Percentiles rank a stretch among this genome's conserved stretches.
These are phyloP conservation scores for Ametastegia equiseti DNA, from an alignment of 2,888 invertebrate genomes.

Conservation along the genomic window DNA sequence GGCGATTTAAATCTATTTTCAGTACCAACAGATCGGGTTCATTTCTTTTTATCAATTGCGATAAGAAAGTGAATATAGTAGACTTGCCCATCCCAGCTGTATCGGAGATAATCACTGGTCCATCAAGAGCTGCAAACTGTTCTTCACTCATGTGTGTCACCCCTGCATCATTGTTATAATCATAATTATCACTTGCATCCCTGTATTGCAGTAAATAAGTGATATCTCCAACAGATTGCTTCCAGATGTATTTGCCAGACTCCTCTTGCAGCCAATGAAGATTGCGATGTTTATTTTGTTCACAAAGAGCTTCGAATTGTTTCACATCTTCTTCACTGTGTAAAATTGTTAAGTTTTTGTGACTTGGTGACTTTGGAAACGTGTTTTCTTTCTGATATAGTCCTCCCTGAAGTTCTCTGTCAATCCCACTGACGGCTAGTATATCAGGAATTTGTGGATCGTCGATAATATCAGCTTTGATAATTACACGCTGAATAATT, in stretches of 20 bases:
- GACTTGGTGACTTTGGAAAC: too few relatives aligned
- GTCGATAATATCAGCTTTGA: not conserved
- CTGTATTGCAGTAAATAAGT: not conserved
- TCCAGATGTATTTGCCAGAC: not conserved
- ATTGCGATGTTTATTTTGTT: not conserved
- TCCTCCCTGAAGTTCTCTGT: not conserved
- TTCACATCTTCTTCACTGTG: too few relatives aligned
- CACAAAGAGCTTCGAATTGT: not conserved
- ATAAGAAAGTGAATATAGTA: not conserved
- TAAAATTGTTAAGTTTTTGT: not conserved
- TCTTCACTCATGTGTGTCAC: not conserved
- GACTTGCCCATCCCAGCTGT: constrained; percentile 3
- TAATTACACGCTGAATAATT: not conserved
- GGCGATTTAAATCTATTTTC: not conserved
- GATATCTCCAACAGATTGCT: constrained; percentile 1
- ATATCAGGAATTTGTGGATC: not conserved
- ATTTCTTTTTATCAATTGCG: not conserved
- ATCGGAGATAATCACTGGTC: not conserved
- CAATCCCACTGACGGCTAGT: not conserved
- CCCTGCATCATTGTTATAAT: not conserved
- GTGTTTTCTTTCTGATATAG: not conserved
- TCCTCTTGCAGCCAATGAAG: not conserved
- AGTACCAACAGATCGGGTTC: not conserved
- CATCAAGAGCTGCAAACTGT: not conserved
- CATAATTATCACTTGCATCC: not conserved